Base-by-base conservation (phyloP, 2,888 invertebrate genomes). In the Megaustenia siamemsis region DNA sequence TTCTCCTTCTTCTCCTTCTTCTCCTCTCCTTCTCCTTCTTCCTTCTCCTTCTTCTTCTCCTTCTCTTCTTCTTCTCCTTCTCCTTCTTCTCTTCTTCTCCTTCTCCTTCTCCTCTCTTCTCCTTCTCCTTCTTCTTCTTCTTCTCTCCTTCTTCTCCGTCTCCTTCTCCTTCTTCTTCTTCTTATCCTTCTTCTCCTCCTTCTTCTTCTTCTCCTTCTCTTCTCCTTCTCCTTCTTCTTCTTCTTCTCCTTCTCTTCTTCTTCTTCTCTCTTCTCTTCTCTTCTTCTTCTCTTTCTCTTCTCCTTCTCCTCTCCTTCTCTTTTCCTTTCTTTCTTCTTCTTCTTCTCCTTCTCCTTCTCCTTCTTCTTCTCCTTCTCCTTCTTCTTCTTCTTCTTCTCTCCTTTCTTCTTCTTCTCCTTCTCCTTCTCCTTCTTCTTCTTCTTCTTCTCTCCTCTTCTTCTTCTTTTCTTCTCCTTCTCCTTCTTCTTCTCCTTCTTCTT, bases 181-280 rank as follows among this genome's bases (percentile, higher is more conserved):
- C n/a, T n/a, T n/a, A n/a, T n/a, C n/a, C n/a, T n/a, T n/a, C n/a
- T n/a, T n/a, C n/a, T n/a, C n/a, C n/a, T n/a, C n/a, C n/a, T n/a
- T n/a, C n/a, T n/a, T n/a, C n/a, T n/a, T n/a, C n/a, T n/a, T n/a
- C n/a, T n/a, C n/a, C n/a, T n/a, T n/a, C n/a, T n/a, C n/a, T n/a
- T n/a, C n/a, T n/a, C n/a, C n/a, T n/a, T n/a, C 68, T 68, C 32
- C 68, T 68, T 68, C 68, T 68, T 68, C 68, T 68, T 68, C n/a
- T n/a, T n/a, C n/a, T n/a, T n/a, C n/a, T n/a, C n/a, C n/a, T n/a
- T n/a, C n/a, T n/a, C n/a, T n/a, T n/a, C n/a, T n/a, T n/a, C n/a
- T n/a, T n/a, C n/a, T n/a, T n/a, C n/a, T n/a, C n/a, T n/a, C n/a
- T n/a, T n/a, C n/a, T n/a, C n/a, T n/a, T n/a, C n/a, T n/a, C n/a